These are phyloP conservation scores for Acanthornis magna DNA, from an alignment of 2,797 vertebrate genomes.

Conservation along the genomic window DNA sequence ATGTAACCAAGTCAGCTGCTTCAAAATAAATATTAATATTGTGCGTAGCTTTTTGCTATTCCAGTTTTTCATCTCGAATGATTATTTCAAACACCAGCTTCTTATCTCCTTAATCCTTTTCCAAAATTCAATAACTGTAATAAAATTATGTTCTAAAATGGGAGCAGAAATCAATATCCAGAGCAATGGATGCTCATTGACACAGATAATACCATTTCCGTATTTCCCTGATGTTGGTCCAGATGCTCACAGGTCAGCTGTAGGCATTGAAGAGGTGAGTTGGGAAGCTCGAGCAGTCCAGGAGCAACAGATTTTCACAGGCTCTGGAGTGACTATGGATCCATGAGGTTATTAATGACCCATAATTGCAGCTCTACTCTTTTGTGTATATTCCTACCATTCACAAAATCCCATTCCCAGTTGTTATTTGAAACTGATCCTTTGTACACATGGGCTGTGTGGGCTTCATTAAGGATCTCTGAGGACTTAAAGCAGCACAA, in stretches of 20 bases:
- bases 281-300: background rate
- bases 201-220: background rate
- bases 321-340: background rate
- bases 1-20: background rate
- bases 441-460: background rate
- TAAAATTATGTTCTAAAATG: background rate
- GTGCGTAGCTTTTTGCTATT: background rate
- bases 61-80: background rate
- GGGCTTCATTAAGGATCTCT: background rate
- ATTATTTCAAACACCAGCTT: background rate
- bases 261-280: background rate
- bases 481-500: background rate
- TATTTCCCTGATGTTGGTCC: background rate
- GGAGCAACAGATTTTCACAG: background rate
- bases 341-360: background rate
- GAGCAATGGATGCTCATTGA: background rate
- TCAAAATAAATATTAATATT: background rate
- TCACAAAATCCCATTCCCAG: background rate
- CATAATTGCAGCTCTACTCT: background rate
- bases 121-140: background rate
- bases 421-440: background rate
- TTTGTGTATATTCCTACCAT: background rate
- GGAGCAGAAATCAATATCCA: background rate
- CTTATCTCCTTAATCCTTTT: background rate
- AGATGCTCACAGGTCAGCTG: background rate